Evolutionary conservation across 2,113 vertebrate species (phyloP), one percentile per base, ranked within the genome.

Genomic region (Mystacornis crossleyi): DNA sequence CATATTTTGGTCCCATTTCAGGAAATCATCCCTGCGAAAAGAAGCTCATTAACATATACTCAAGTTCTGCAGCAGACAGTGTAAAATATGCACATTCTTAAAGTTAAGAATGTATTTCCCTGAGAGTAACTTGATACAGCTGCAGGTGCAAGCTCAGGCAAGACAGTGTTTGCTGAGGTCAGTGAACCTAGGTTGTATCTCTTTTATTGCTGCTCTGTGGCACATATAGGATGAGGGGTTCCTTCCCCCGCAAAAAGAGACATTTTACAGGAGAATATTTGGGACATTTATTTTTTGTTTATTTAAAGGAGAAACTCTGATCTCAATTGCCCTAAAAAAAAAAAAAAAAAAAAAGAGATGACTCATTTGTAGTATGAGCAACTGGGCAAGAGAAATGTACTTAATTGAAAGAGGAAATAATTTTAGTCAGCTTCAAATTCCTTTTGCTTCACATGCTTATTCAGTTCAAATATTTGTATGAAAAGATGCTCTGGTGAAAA

Each of bases 401-500:
- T 89, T 83, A 80, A 78, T 48, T 92, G 53, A 90, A 89, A 88
- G 55, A 88, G 61, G 80, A 96, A 94, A 77, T 83, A 2, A 66
- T 86, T 86, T 93, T 58, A 89, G 57, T 91, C n/a, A 61, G 26
- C 58, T 90, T 77, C 74, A 77, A 75, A 85, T 90, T 88, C 71
- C 51, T 85, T 81, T 77, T 77, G 10, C 67, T 91, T 95, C 84
- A 75, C 38, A 58, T 58, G 36, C 71, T 83, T 95, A 64, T 88
- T 96, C 64, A 88, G 82, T 51, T 90, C 55, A 86, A 94, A 83
- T 81, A 72, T 74, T 90, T 71, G 55, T 78, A 40, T 21, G 51
- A 86, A 87, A 94, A 81, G 81, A 97, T 88, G 64, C 33, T 90
- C 40, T 78, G n/a, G 60, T 92, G 85, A 95, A 93, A 96, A 90